A percentile compares a stretch with the other conserved stretches of the same genome.
These are phyloP conservation scores for Gryllus bimaculatus DNA, from an alignment of 1,140 invertebrate species.

Conservation along the genomic window DNA sequence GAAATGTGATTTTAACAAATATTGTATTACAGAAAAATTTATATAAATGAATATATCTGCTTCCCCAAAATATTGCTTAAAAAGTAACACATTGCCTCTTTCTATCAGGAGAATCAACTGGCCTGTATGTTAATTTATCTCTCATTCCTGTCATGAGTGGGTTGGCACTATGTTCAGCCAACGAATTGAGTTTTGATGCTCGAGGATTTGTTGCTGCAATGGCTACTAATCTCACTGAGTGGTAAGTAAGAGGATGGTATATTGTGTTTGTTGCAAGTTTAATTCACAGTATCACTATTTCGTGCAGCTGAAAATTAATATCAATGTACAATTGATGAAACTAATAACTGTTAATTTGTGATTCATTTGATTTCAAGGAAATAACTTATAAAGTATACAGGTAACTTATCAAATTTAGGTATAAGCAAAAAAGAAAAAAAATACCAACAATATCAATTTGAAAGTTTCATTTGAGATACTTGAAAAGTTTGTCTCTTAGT, in stretches of 20 bases:
- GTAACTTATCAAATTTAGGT: too few species aligned
- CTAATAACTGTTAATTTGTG: too few species aligned
- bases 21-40: conserved; percentile 9
- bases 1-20: not conserved
- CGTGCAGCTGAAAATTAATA: too few species aligned
- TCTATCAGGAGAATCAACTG: conserved; percentile 57
- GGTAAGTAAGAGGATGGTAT: conserved; percentile 37
- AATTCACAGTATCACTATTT: too few species aligned
- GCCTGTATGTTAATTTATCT: conserved; percentile 65
- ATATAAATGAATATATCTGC: not conserved
- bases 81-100: not conserved
- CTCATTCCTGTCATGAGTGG: conserved; percentile 79
- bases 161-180: conserved; percentile 69
- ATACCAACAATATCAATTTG: too few species aligned
- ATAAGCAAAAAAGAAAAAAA: too few species aligned
- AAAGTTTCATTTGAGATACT: too few species aligned
- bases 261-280: too few species aligned
- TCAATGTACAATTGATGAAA: too few species aligned
- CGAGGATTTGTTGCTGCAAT: conserved; percentile 69
- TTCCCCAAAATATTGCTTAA: not conserved
- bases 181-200: conserved; percentile 72
- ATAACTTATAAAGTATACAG: too few species aligned
- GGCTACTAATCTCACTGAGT: conserved; percentile 75
- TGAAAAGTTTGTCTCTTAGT: too few species aligned
- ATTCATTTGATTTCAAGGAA: too few species aligned